Evolutionary conservation across 1,140 invertebrate species (phyloP).

Genomic region (Diabrotica undecimpunctata): DNA sequence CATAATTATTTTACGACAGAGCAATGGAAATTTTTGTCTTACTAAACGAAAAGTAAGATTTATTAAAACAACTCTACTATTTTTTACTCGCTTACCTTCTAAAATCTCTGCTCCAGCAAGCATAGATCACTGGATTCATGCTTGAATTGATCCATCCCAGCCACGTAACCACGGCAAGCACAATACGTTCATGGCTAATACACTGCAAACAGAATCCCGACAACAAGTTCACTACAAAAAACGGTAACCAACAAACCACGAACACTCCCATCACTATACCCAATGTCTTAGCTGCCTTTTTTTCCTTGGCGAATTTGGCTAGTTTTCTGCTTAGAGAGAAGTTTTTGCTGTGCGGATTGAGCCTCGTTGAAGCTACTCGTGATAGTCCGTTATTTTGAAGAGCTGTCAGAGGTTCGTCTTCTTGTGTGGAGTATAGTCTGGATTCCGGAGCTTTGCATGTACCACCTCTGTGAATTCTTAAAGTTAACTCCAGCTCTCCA

Average conservation of each 20-base stretch:
- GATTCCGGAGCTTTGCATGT: slow-evolving; percentile 54
- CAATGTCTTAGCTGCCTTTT: slow-evolving; percentile 92
- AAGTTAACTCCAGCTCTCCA: slow-evolving; percentile 77
- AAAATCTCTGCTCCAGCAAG: slow-evolving; percentile 94
- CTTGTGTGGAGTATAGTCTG: slow-evolving; percentile 45
- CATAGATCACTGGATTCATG: slow-evolving; percentile 97
- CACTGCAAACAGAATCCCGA: slow-evolving; percentile 86
- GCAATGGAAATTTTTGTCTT: too few relatives aligned
- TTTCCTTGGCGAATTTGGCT: slow-evolving; percentile 90
- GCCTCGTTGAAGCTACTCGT: slow-evolving; percentile 55
- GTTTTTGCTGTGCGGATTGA: slow-evolving; percentile 63
- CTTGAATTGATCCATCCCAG: slow-evolving; percentile 98
- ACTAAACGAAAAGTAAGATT: too few relatives aligned
- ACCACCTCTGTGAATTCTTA: slow-evolving; percentile 86
- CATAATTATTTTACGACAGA: too few relatives aligned
- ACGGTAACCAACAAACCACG: slow-evolving; percentile 96
- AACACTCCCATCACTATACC: slow-evolving; percentile 98
- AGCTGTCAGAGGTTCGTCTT: slow-evolving; percentile 69
- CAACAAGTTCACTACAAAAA: slow-evolving; percentile 94
- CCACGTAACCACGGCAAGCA: slow-evolving; percentile 94
- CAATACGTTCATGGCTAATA: slow-evolving; percentile 82
- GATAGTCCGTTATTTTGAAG: slow-evolving; percentile 71
- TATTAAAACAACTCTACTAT: too few relatives aligned
- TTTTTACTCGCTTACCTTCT: slow-evolving; percentile 76
- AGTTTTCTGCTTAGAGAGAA: slow-evolving; percentile 86